A percentile compares a stretch with the other conserved stretches of the same genome.
Evolutionary conservation across 2,113 vertebrate species (phyloP).

Genomic region (Pygoscelis adeliae): DNA sequence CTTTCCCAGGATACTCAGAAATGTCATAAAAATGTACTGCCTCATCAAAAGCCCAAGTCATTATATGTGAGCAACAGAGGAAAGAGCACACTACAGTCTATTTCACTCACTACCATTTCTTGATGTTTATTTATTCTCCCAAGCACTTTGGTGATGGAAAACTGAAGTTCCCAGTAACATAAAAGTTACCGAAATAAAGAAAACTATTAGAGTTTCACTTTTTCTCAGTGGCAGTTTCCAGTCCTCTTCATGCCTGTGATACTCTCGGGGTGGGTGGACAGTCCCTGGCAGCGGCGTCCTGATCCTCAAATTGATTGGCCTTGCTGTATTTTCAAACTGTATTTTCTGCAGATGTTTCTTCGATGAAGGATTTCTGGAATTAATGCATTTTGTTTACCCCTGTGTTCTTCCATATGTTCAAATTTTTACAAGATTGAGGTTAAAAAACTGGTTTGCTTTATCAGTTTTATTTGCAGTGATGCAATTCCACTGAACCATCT

Average conservation of each 20-base stretch:
- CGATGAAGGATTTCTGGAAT: neutral
- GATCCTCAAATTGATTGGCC: neutral
- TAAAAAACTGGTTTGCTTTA: neutral
- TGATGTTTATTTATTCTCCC: neutral
- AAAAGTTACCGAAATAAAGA: neutral
- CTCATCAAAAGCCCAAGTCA: neutral
- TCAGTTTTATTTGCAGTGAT: neutral
- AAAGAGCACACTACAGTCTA: neutral
- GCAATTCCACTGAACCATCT: neutral
- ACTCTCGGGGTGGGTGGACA: fast-evolving
- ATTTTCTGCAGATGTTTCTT: neutral
- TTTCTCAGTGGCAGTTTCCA: neutral
- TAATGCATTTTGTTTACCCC: neutral
- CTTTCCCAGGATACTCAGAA: neutral
- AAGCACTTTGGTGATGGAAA: neutral
- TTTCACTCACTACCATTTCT: neutral
- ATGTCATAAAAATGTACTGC: neutral
- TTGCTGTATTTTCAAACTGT: neutral
- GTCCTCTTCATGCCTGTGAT: neutral
- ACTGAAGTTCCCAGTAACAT: neutral
- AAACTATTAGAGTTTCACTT: neutral
- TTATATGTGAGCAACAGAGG: neutral
- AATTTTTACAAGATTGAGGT: neutral
- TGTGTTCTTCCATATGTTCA: neutral
- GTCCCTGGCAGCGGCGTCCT: neutral